Conservation (phyloP, 2,113 vertebrate genomes). For the Struthio camelus region DNA sequence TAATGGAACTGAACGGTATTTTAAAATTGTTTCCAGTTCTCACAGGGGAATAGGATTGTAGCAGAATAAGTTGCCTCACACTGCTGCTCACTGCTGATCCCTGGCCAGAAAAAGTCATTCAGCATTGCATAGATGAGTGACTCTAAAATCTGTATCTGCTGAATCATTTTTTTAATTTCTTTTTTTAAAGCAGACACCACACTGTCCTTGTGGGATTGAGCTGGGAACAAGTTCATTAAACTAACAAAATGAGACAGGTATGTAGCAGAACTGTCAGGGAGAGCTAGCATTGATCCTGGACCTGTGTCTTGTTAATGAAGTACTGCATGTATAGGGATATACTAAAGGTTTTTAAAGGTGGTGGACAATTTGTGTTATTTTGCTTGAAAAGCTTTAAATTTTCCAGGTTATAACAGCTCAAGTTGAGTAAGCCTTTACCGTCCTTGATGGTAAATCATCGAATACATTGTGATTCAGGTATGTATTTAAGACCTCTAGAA, state of each 20-base stretch:
- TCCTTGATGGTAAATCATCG: background rate
- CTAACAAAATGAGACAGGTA: conserved; percentile 20
- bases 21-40: background rate
- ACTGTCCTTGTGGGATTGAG: background rate
- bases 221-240: conserved; percentile 19
- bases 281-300: background rate
- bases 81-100: background rate
- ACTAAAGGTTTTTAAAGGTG: background rate
- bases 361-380: background rate
- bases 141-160: conserved; percentile 18
- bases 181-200: background rate
- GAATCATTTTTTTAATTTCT: background rate
- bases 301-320: background rate
- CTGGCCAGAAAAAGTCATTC: conserved; percentile 24
- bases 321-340: background rate
- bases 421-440: background rate
- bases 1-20: background rate
- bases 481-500: background rate
- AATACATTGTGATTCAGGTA: background rate
- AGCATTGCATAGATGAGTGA: background rate
- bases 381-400: background rate
- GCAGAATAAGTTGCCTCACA: background rate
- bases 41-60: background rate
- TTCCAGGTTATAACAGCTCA: background rate
- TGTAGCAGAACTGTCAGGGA: background rate